Evolutionary conservation across 2,113 vertebrate genomes (phyloP), one percentile per base, ranked within the genome.

Genomic region (Chamaea fasciata): DNA sequence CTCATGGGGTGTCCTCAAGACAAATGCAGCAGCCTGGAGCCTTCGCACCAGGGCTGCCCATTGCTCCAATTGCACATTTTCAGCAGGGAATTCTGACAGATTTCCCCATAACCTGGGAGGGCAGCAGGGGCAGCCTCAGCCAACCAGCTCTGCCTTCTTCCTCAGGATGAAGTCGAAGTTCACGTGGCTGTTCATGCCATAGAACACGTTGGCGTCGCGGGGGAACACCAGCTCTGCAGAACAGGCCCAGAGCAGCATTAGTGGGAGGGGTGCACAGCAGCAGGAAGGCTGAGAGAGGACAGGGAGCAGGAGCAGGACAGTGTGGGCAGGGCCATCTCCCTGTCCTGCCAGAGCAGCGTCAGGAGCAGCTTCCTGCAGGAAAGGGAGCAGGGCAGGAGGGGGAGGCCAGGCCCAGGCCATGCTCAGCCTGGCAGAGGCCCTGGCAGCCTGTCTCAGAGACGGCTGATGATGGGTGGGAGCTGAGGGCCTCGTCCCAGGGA

Each of bases 131-230:
- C n/a, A 50, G 39, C 60, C 82, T 80, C 12, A 63, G 53, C 17
- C 88, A 1, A 90, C 22, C 8, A 70, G 56, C 31, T 90, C 80
- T 9, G 71, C 95, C 98, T 56, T 99, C 97, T 97, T 97, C 11
- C 99, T 98, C 95, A 99, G 97, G 95, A 99, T 97, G 96, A 99
- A 99, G 94, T 99, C 96, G 3, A 98, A 99, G 97, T 99, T 99
- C 7, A 97, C 98, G 0, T 98, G 98, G 91, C 98, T 99, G 97
- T 99, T 99, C 99, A 99, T 99, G 97, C 98, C 99, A 2, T 99
- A 99, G 78, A 99, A 99, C 42, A 99, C 99, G 1, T 99, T 99
- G 69, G 98, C 99, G 0, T 98, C 98, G 55, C 98, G 98, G 4
- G 99, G 99, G 83, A 99, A 98, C 90, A 99, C 98, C 30, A 99